A percentile compares a stretch with the other conserved stretches of the same genome.
Conservation (phyloP, 2,113 vertebrate species). For the Triplophysa dalaica region DNA sequence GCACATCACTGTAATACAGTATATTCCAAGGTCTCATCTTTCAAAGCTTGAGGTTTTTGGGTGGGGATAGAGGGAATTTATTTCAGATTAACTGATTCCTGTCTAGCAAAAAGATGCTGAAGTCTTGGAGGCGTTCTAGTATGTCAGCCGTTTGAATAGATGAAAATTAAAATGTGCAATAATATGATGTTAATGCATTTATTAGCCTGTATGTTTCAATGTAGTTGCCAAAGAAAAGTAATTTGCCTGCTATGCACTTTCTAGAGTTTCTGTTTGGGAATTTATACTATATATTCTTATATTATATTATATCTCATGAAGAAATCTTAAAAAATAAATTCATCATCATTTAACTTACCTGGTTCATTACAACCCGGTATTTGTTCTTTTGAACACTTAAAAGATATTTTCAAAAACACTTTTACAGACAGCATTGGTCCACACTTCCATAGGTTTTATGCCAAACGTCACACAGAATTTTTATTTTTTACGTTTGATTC, state of each 20-base stretch:
- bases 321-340: too few relatives aligned
- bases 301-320: too few relatives aligned
- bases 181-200: conserved; percentile 33
- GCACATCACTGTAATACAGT: conserved; percentile 20
- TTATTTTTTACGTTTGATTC: too few relatives aligned
- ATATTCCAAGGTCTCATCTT: not conserved
- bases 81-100: conserved; percentile 16
- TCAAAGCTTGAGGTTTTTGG: conserved; percentile 3
- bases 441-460: too few relatives aligned
- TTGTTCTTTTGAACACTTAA: too few relatives aligned
- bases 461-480: too few relatives aligned
- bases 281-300: not conserved
- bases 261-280: not conserved
- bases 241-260: not conserved
- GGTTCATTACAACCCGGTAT: too few relatives aligned
- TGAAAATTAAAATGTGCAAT: conserved; percentile 27
- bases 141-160: conserved; percentile 2
- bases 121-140: conserved; percentile 15
- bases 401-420: too few relatives aligned
- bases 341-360: too few relatives aligned
- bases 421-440: too few relatives aligned
- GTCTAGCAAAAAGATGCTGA: conserved; percentile 27
- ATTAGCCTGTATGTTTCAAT: conserved; percentile 33
- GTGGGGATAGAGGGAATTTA: not conserved
- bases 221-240: not conserved